phyloP scores from a whole-genome alignment of 2,888 invertebrate genomes.

The Coelinius sp. region DNA sequence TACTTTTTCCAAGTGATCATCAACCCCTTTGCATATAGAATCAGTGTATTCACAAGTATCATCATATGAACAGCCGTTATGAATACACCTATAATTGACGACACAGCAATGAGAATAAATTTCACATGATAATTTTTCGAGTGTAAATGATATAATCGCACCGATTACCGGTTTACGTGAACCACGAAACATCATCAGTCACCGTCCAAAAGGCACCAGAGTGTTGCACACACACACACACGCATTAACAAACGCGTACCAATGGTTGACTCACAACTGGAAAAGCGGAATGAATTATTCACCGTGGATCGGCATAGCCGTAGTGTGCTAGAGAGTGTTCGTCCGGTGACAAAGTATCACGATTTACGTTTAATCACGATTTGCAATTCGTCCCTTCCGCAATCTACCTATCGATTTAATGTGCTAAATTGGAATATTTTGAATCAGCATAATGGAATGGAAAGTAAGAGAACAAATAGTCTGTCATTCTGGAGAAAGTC shows the following conservation, averaged over 20 bases:
- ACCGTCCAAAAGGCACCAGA: conserved; percentile 45
- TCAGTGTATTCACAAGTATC: background rate
- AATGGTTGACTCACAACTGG: conserved; percentile 20
- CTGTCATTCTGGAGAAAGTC: background rate
- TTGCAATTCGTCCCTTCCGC: conserved; percentile 48
- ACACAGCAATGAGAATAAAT: conserved; percentile 44
- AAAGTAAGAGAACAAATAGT: background rate
- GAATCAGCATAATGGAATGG: conserved; percentile 9
- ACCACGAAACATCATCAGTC: conserved; percentile 46
- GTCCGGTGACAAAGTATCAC: conserved; percentile 52
- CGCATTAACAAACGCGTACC: background rate
- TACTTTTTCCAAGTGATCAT: conserved; percentile 18
- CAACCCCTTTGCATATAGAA: background rate
- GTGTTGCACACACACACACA: background rate
- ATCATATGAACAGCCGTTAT: background rate
- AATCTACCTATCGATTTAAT: conserved; percentile 7
- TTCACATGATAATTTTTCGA: conserved; percentile 42
- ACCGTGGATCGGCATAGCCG: conserved; percentile 42
- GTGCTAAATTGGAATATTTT: conserved; percentile 9
- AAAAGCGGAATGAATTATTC: conserved; percentile 55
- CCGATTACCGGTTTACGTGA: conserved; percentile 32
- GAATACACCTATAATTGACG: conserved; percentile 1
- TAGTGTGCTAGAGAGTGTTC: conserved; percentile 36
- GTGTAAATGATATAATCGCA: conserved; percentile 46
- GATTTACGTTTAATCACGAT: conserved; percentile 51